These are phyloP conservation scores for Rafetus swinhoei DNA, from an alignment of 2,113 vertebrate species.

Conservation along the genomic window DNA sequence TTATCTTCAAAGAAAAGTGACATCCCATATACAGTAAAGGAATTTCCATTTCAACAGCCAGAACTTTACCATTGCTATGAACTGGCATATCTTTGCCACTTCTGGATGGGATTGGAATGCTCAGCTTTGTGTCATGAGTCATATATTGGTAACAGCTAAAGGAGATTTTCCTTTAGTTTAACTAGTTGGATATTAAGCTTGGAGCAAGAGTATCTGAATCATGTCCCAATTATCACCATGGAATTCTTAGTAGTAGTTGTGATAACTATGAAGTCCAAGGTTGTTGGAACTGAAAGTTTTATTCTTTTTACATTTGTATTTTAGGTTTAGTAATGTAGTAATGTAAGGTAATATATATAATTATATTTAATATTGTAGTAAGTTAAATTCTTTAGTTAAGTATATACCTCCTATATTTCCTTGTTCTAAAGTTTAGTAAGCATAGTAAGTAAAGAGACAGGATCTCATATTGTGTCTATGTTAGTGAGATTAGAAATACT, in stretches of 20 bases:
- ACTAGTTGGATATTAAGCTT: not conserved
- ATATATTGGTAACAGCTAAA: not conserved
- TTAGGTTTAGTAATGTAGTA: too few species aligned
- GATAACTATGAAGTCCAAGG: not conserved
- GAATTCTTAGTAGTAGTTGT: too few species aligned
- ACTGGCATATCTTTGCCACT: not conserved
- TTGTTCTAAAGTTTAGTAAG: too few species aligned
- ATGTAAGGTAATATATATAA: too few species aligned
- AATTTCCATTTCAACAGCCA: not conserved
- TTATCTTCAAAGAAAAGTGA: not conserved
- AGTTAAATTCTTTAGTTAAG: too few species aligned
- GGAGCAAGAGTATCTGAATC: not conserved
- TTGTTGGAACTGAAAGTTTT: too few species aligned
- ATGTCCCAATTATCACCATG: not conserved
- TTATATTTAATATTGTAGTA: too few species aligned
- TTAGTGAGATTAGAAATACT: too few species aligned
- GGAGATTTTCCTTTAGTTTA: not conserved
- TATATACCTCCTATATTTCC: too few species aligned
- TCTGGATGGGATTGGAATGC: not conserved
- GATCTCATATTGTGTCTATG: too few species aligned
- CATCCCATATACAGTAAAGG: not conserved
- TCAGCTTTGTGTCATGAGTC: not conserved
- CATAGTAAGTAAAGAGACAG: too few species aligned
- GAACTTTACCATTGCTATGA: not conserved
- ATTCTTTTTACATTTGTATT: too few species aligned